Percentiles rank a stretch among this genome's conserved stretches.
Conservation (phyloP, 2,113 vertebrate genomes). For the Laticauda laticaudata region DNA sequence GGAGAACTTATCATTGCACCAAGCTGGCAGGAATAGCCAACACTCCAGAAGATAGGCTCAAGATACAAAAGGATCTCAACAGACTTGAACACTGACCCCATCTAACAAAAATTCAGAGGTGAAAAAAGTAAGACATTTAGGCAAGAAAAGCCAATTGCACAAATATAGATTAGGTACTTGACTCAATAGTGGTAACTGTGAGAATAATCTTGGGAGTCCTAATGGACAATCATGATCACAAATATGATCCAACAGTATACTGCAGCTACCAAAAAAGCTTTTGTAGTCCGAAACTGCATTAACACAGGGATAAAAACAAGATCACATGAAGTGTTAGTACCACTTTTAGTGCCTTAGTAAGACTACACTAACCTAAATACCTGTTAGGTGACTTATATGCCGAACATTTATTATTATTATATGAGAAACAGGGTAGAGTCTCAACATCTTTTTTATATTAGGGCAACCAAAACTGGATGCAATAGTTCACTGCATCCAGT, state of each 20-base stretch:
- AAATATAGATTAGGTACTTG: not conserved
- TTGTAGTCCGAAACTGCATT: not conserved
- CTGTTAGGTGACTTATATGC: too few species aligned
- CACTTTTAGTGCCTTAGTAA: not conserved
- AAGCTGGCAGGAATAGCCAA: not conserved
- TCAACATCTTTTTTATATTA: too few species aligned
- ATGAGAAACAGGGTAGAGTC: too few species aligned
- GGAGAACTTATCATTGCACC: not conserved
- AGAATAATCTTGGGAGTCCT: not conserved
- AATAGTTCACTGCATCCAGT: not conserved
- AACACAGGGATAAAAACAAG: not conserved
- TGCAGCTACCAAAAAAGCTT: not conserved
- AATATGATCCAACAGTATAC: not conserved
- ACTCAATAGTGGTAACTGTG: not conserved
- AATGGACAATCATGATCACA: not conserved
- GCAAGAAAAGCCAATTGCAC: not conserved
- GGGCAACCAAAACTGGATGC: too few species aligned
- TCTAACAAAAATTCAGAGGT: not conserved
- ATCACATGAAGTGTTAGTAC: not conserved
- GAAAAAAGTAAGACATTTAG: not conserved
- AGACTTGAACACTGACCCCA: not conserved
- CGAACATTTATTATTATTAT: too few species aligned
- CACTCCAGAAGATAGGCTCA: not conserved
- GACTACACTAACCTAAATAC: too few species aligned
- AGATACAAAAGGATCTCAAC: not conserved